Base-by-base conservation (phyloP, 1,140 invertebrate species). In the Ceratina australensis region DNA sequence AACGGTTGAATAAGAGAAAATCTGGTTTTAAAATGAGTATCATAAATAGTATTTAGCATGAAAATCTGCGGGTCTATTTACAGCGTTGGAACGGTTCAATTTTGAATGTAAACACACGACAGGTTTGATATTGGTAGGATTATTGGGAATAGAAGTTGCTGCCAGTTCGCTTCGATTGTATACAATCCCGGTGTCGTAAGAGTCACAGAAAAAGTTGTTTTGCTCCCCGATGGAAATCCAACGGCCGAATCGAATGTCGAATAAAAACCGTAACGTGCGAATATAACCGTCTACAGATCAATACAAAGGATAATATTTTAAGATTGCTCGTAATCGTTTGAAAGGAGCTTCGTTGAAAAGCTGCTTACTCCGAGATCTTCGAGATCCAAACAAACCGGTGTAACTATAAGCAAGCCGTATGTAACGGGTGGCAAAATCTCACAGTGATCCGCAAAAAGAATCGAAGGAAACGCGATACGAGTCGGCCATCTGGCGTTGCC, bases 121-220 rank as follows among this genome's bases (percentile, higher is more conserved):
- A 5, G 5, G 28, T 33, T 33, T 33, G 28, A 33, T 33, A 33
- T 33, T 33, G 28, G 5, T 3, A 33, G 28, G 28, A 33, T 33
- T 33, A 33, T 33, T 5, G 28, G 28, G 28, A 33, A 33, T 33
- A 33, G 5, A 33, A 33, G 5, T 33, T 33, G 28, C 5, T 33
- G 28, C 5, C 28, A 33, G 28, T 33, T n/a, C n/a, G n/a, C 28
- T 33, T 5, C 5, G 5, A n/a, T n/a, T 22, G 67, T 57, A 57
- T 4, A 71, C 67, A 59, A 4, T 10, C 42, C 7, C 28, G 28
- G 28, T 33, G 28, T 33, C 28, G 3, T 5, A 47, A 16, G 28
- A 33, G 60, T 16, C 15, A 24, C 20, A 67, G 50, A 68, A 56
- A 71, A 71, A 71, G n/a, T 71, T 71, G 67, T 71, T 69, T 69